Base-by-base conservation (phyloP, 1,140 invertebrate species). In the Calycopis cecrops region DNA sequence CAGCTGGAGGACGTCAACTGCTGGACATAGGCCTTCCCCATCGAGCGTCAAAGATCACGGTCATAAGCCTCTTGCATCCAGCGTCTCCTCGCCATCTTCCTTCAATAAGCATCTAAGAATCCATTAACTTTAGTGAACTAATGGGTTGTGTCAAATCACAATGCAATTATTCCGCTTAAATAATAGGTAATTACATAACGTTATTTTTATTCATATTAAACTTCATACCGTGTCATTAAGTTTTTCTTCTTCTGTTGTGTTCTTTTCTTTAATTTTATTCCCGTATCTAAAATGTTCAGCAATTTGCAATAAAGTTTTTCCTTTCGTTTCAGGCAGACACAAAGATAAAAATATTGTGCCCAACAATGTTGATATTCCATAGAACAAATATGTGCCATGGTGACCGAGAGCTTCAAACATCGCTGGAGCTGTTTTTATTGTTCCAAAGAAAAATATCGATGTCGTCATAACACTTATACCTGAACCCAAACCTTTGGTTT, bases 271-370 rank as follows among this genome's bases (percentile, higher is more conserved):
- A 11, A 58, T 56, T 55, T 73, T 74, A 44, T 74, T 73, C 8
- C 69, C 60, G 21, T 73, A 63, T 57, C 79, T 78, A 62, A 85
- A 87, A 60, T 79, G 60, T 59, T 89, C 85, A 55, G 88, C 88
- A 37, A 93, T 92, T 78, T 94, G 91, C 52, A 93, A 88, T 42
- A 94, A 77, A 11, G 88, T 91, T 67, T 90, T 91, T 9, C 91
- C 91, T 71, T 90, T 92, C 0, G 93, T 94, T 82, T 94, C 93
- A 2, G 93, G 93, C 21, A 94, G 76, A 51, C 88, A 90, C 48
- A 91, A 85, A 37, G 85, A 89, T 35, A 92, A 77, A 59, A 92
- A 90, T 52, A 93, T 67, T 3, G 90, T 85, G 16, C 92, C 91
- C 18, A 90, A 52, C 16, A 90, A 73, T 18, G 91, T 90, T 28